phyloP scores from a whole-genome alignment of 2,888 invertebrate species.

The Quadroppia sp. region DNA sequence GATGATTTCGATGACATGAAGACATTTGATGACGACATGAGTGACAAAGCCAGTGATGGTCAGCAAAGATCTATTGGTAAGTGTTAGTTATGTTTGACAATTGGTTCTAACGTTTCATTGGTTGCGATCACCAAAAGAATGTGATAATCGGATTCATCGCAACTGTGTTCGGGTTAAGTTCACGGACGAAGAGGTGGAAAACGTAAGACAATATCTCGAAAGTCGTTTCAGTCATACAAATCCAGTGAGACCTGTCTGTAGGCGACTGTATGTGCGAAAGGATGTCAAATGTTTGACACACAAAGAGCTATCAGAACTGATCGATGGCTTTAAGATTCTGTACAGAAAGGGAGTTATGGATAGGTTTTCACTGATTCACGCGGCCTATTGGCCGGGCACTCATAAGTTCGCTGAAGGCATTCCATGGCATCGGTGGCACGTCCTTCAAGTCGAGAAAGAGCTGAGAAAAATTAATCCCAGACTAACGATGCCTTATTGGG shows the following conservation, averaged over 20 bases:
- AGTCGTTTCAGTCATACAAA: neutral
- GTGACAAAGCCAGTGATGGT: neutral
- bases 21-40: neutral
- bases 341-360: neutral
- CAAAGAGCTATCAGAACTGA: neutral
- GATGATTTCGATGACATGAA: neutral
- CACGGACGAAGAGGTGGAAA: neutral
- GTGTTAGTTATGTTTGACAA: no score
- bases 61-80: neutral
- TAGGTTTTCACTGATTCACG: neutral
- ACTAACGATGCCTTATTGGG: slow-evolving; percentile 14
- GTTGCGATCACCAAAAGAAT: neutral
- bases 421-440: slow-evolving; percentile 5
- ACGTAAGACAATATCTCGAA: neutral
- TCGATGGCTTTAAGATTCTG: neutral
- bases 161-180: neutral
- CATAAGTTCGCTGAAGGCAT: neutral
- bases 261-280: neutral
- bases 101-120: no score
- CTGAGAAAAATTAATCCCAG: slow-evolving; percentile 3
- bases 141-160: neutral
- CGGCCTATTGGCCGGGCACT: neutral
- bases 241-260: neutral
- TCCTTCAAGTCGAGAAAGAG: neutral
- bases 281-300: slow-evolving; percentile 8